Conservation (phyloP, 2,113 vertebrate genomes). For the Antennarius striatus region DNA sequence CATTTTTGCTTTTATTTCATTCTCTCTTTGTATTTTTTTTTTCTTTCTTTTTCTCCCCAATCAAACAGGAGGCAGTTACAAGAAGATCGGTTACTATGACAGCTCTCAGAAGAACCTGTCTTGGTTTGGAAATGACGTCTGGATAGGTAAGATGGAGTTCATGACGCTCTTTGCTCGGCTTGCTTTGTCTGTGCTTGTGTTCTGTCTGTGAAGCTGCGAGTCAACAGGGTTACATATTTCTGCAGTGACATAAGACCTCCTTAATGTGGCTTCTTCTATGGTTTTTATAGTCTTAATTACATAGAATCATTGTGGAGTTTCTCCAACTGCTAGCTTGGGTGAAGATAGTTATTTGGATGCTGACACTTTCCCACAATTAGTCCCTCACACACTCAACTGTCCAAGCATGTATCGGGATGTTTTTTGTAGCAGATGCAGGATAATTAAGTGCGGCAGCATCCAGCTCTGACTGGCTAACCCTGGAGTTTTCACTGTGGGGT, state of each 20-base stretch:
- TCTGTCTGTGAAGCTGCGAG: constrained; percentile 17
- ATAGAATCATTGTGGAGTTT: constrained; percentile 45
- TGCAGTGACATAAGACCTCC: constrained; percentile 28
- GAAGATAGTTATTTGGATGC: constrained; percentile 36
- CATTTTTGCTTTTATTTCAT: neutral
- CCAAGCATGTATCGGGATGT: constrained; percentile 25
- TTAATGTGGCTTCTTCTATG: constrained; percentile 11
- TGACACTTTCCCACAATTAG: constrained; percentile 14
- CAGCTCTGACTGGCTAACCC: constrained; percentile 5
- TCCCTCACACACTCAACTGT: constrained; percentile 11
- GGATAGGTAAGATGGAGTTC: constrained; percentile 84
- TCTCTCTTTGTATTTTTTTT: neutral
- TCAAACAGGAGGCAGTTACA: constrained; percentile 85
- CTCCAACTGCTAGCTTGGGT: constrained; percentile 31
- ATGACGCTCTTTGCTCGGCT: neutral
- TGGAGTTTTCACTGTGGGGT: neutral
- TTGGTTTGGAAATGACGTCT: constrained; percentile 89
- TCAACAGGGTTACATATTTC: constrained; percentile 17
- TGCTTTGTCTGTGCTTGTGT: constrained; percentile 10
- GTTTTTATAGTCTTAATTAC: constrained; percentile 17
- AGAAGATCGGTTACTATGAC: constrained; percentile 95
- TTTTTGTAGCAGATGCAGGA: constrained; percentile 15
- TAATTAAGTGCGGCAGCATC: constrained; percentile 17
- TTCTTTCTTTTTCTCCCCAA: neutral
- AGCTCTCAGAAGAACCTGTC: constrained; percentile 92